Evolutionary conservation across 1,140 invertebrate species (phyloP), one percentile per base, ranked within the genome.

Genomic region (Saccostrea echinata): DNA sequence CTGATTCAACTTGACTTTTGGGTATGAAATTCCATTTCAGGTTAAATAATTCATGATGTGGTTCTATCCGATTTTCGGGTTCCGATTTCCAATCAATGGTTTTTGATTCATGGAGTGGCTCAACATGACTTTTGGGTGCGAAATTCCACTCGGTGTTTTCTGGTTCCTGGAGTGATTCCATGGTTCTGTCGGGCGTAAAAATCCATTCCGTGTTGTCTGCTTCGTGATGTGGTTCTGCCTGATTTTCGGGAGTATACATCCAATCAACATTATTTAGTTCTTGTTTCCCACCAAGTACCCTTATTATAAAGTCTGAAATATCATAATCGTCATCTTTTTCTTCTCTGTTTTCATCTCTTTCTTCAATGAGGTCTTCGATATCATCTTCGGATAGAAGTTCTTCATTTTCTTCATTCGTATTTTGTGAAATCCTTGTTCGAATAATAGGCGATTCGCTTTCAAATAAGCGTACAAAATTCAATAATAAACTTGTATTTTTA

Each of bases 231-330:
- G 27, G 16, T 30, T 76, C 68, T 76, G 27, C 24, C 6, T 76
- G 3, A 33, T 16, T 76, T 27, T 76, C 68, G 1, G 24, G 27
- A 13, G 24, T 76, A 76, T 30, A 16, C 13, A 30, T 30, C 68
- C 4, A 33, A 13, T 30, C 68, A 16, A 3, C 30, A 18, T 76
- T 33, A 8, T 76, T 11, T 30, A 6, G 13, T 21, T 57, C 55
- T 18, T 61, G 18, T 61, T 27, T 33, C 16, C 27, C 68, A 30
- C 18, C 68, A 12, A 76, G 30, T 16, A 76, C 12, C 24, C 30
- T 76, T 11, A 76, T 76, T 33, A 76, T 76, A 76, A 30, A 76
- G 30, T 76, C 68, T 33, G 68, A 76, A 30, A 76, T 30, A 30
- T 76, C 68, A 3, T 30, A 76, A 13, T 33, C 27, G 27, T 30